Base-by-base conservation (phyloP, 64 coral and sea anemone genomes). In the Dendrophyllia cribrosa region DNA sequence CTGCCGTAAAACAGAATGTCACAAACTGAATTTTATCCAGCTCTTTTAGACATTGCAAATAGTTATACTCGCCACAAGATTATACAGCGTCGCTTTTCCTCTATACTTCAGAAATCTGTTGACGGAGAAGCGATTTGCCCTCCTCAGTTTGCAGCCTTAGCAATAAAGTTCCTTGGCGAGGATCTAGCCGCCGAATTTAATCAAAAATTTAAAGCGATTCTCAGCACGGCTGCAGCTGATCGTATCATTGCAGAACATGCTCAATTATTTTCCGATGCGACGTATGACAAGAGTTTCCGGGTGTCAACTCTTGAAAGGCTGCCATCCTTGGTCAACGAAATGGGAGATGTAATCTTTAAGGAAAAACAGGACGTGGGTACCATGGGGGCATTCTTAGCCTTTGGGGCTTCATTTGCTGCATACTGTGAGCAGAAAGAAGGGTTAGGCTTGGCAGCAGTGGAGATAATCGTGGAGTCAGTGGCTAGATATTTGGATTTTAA, bases 81-180 rank as follows among this genome's bases (percentile, higher is more conserved):
- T 15, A 22, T 80, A 59, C 77, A 80, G 56, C 53, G 58, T 15
- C 77, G 55, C 0, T 80, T 80, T 15, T 59, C 53, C 12, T 0
- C 53, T 21, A 44, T 25, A 15, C 77, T 80, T 7, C 22, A 17
- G 23, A 80, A 59, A 23, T 25, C 10, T 23, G 23, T 70, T 56
- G 53, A 56, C 9, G 66, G 65, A 55, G 59, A 19, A 50, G 25
- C 24, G 3, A 73, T 12, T 51, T 52, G 15, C 14, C 43, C 52
- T 25, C 22, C 67, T 20, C 60, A 55, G 6, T 50, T 70, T 16
- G 74, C 45, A 19, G 48, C 84, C 3, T 23, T 81, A 8, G 20
- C 44, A 19, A 72, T 93, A 53, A 93, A 93, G 64, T 82, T 93
- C 20, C 70, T 93, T 66, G 92, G 92, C 5, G 92, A 93, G 59